A percentile compares a stretch with the other conserved stretches of the same genome.
Evolutionary conservation across 2,888 invertebrate genomes (phyloP).

Genomic region (Dicyrtoma fusca): DNA sequence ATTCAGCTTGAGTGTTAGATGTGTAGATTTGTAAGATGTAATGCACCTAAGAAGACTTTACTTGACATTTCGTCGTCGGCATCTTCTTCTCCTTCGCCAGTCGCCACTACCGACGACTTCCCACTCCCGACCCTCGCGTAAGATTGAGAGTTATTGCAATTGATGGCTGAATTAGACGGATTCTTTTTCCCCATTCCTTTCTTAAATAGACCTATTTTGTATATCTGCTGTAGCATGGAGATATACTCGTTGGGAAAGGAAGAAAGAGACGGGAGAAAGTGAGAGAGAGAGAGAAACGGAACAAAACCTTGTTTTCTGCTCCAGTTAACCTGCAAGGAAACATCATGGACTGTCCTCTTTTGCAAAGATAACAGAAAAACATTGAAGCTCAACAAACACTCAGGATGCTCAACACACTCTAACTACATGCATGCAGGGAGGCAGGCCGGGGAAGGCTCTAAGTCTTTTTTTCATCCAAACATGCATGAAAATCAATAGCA

Average conservation of each 20-base stretch:
- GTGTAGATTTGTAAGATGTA: no score
- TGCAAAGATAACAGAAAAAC: background rate
- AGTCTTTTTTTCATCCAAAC: no score
- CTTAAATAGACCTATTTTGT: background rate
- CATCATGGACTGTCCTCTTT: slow-evolving; percentile 29
- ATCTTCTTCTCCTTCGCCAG: background rate
- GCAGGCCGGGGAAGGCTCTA: background rate
- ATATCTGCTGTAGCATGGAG: background rate
- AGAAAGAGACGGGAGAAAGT: no score
- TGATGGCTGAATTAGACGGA: slow-evolving; percentile 24
- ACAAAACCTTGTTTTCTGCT: slow-evolving; percentile 32
- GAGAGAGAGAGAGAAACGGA: no score
- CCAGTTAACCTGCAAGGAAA: slow-evolving; percentile 23
- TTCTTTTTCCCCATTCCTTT: background rate
- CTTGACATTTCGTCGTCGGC: no score
- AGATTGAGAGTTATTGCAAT: slow-evolving; percentile 31
- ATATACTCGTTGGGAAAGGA: background rate
- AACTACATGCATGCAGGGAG: background rate
- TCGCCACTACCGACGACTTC: background rate
- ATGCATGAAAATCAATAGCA: no score
- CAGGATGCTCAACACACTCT: background rate
- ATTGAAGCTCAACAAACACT: background rate
- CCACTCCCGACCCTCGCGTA: background rate
- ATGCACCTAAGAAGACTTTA: no score
- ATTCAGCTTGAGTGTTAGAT: no score